Conservation (phyloP, 2,797 vertebrate species). For the Agapornis canus region DNA sequence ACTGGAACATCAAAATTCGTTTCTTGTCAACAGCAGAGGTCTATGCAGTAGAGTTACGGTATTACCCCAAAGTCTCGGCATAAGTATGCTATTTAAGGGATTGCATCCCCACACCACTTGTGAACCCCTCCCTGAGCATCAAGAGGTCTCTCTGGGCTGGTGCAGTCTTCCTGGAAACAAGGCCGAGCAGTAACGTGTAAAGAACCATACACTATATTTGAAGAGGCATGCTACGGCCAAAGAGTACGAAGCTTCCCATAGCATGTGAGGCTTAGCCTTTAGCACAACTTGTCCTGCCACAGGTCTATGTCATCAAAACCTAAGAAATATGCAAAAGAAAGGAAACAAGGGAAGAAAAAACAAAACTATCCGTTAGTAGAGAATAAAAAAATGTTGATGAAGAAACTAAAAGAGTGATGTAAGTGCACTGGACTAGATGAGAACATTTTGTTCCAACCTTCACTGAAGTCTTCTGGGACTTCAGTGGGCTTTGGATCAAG, state of each 20-base stretch:
- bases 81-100: conserved; percentile 32
- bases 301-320: conserved; percentile 67
- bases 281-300: conserved; percentile 72
- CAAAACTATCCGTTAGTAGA: conserved; percentile 73
- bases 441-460: neutral
- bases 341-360: conserved; percentile 66
- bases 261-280: conserved; percentile 59
- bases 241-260: conserved; percentile 49
- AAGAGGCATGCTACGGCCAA: conserved; percentile 64
- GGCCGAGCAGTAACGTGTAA: conserved; percentile 59
- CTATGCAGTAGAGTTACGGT: conserved; percentile 29
- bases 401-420: conserved; percentile 40
- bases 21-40: conserved; percentile 40
- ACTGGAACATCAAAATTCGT: neutral
- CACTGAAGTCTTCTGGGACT: neutral
- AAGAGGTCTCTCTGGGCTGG: conserved; percentile 31
- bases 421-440: conserved; percentile 39
- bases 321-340: conserved; percentile 60
- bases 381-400: conserved; percentile 5
- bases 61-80: conserved; percentile 41
- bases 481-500: conserved; percentile 14
- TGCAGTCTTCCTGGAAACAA: conserved; percentile 76
- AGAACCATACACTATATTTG: conserved; percentile 55
- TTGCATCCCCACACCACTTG: conserved; percentile 49
- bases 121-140: conserved; percentile 46